Conservation (phyloP, 2,797 vertebrate species). For the Silurus lanzhouensis region DNA sequence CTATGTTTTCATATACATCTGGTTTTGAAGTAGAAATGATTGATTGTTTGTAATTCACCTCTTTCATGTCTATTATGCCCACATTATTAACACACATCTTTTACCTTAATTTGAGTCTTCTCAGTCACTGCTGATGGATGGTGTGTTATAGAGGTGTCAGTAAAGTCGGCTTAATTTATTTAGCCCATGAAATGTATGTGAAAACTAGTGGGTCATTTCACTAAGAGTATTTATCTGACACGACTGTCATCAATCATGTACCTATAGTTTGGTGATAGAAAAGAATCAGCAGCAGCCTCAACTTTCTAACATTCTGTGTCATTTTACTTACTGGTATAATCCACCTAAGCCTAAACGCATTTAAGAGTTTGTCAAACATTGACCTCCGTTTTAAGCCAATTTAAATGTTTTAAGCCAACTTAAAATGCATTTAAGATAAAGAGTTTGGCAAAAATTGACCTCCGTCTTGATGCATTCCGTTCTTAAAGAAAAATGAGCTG, state of each 20-base stretch:
- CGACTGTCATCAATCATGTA: not conserved
- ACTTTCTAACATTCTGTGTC: not conserved
- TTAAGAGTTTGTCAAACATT: not conserved
- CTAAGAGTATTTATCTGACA: not conserved
- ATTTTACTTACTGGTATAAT: not conserved
- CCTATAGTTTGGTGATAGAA: slow-evolving; percentile 7
- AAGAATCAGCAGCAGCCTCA: not conserved
- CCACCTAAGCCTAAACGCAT: not conserved
- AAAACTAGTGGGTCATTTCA: not conserved
- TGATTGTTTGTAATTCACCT: not conserved
- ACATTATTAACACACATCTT: no score
- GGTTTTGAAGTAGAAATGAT: not conserved
- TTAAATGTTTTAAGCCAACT: no score
- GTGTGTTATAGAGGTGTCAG: not conserved
- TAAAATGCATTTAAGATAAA: not conserved
- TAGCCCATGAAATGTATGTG: no score
- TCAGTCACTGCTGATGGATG: not conserved
- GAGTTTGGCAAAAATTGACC: not conserved
- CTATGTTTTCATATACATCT: no score
- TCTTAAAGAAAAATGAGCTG: not conserved
- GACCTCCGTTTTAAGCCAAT: no score
- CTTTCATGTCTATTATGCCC: not conserved
- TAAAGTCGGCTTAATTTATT: not conserved
- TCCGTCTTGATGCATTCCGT: not conserved
- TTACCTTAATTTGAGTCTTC: not conserved